Conservation (phyloP, 2,888 invertebrate genomes). For the Coenonympha arcania region DNA sequence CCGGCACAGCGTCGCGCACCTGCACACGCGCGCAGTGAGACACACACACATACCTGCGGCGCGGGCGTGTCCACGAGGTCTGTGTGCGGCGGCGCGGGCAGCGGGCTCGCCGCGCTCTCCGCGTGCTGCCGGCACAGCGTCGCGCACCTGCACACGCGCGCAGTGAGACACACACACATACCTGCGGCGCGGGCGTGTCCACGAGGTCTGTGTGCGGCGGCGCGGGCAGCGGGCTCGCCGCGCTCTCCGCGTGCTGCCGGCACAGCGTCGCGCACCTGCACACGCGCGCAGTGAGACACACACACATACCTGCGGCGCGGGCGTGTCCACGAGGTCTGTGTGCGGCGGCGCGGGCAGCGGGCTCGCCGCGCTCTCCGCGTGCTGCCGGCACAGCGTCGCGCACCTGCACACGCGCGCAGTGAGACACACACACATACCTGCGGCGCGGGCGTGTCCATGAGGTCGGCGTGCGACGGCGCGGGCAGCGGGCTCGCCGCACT, state of each 20-base stretch:
- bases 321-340: no score
- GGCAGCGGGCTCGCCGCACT: constrained; percentile 42
- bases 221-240: constrained; percentile 38
- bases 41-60: no score
- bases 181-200: constrained; percentile 4
- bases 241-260: constrained; percentile 55
- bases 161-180: no score
- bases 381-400: constrained; percentile 55
- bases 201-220: constrained; percentile 19
- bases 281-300: no score
- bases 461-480: constrained; percentile 21
- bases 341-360: constrained; percentile 34
- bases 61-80: no score
- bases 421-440: no score
- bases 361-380: constrained; percentile 49
- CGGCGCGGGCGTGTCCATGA: neutral
- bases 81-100: constrained; percentile 27
- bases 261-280: constrained; percentile 57
- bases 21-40: constrained; percentile 29
- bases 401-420: constrained; percentile 42
- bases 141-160: constrained; percentile 47
- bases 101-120: constrained; percentile 46
- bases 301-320: no score
- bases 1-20: constrained; percentile 57
- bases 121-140: constrained; percentile 58